These are phyloP conservation scores for Notarius lentiginosus DNA, from an alignment of 2,113 vertebrate species.

Conservation along the genomic window DNA sequence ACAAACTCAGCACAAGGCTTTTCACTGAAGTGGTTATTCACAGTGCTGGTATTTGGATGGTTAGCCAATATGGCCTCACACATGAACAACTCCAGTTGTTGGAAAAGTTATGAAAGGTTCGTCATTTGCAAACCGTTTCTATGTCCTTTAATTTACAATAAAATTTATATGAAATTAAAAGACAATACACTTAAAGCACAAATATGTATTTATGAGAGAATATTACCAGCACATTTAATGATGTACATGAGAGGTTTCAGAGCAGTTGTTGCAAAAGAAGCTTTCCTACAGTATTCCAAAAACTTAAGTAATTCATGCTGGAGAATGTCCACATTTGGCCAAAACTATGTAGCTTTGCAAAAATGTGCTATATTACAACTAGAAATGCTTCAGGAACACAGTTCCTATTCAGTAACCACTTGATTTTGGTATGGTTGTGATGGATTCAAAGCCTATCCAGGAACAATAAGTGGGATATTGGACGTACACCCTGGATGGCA, in stretches of 20 bases:
- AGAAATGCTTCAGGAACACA: not conserved
- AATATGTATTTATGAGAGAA: no score
- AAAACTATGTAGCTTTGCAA: not conserved
- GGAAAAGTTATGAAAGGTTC: not conserved
- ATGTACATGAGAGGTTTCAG: not conserved
- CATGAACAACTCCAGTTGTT: no score
- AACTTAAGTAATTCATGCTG: not conserved
- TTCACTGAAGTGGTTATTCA: not conserved
- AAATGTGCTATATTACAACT: not conserved
- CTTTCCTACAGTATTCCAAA: no score
- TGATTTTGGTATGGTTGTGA: not conserved
- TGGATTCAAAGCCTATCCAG: not conserved
- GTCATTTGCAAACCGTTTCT: not conserved
- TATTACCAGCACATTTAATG: no score
- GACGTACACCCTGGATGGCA: not conserved
- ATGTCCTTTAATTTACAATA: not conserved
- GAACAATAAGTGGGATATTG: not conserved
- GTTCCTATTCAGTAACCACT: not conserved
- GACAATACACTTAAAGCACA: not conserved
- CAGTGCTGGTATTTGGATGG: not conserved
- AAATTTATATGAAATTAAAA: not conserved
- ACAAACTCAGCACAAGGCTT: not conserved
- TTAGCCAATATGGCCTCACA: not conserved
- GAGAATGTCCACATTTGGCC: not conserved
- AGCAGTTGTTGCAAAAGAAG: no score